Evolutionary conservation across 1,140 invertebrate species (phyloP).

Genomic region (Macrobrachium rosenbergii): DNA sequence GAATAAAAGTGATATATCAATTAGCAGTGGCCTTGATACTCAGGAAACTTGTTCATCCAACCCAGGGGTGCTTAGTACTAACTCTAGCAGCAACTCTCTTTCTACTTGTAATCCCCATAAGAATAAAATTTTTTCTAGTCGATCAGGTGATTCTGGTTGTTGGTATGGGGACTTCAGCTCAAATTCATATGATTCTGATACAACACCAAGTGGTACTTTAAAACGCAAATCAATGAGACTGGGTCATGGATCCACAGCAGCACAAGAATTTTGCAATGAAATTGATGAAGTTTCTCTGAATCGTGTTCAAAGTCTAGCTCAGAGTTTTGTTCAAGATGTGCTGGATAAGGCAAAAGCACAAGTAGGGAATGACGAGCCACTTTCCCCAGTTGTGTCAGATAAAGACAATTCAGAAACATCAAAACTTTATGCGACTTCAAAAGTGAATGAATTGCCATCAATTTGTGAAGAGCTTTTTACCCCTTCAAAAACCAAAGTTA

Average conservation of each 20-base stretch:
- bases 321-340: neutral
- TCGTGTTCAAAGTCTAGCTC: neutral
- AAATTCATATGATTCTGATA: too few relatives aligned
- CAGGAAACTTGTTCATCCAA: constrained; percentile 24
- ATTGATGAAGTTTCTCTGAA: neutral
- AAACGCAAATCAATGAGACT: too few relatives aligned
- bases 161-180: too few relatives aligned
- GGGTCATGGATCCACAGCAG: neutral
- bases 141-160: too few relatives aligned
- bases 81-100: constrained; percentile 13
- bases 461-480: too few relatives aligned
- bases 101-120: neutral
- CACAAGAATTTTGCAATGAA: neutral
- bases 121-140: neutral
- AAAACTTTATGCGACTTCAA: neutral
- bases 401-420: neutral
- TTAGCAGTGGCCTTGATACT: constrained; percentile 49
- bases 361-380: neutral
- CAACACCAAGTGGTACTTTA: too few relatives aligned
- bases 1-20: constrained; percentile 19
- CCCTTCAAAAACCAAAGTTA: too few relatives aligned
- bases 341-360: neutral
- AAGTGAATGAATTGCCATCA: neutral
- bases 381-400: neutral
- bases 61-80: neutral